Evolutionary conservation across 1,140 invertebrate species (phyloP), one percentile per base, ranked within the genome.

Genomic region (Drosophila willistoni): DNA sequence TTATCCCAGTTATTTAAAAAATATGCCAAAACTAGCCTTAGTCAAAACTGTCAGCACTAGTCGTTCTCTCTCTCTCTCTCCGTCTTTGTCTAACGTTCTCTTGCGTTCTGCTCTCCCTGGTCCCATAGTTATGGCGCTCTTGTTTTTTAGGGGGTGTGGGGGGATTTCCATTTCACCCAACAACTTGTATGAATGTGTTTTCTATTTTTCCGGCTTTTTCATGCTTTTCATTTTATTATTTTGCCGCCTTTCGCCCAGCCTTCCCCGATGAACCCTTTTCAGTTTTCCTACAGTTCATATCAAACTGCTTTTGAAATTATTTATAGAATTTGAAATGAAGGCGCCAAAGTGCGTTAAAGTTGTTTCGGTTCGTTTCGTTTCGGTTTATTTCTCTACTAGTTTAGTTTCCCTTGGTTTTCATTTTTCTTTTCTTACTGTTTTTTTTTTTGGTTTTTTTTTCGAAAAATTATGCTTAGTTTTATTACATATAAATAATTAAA

Each of bases 141-240:
- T 56, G 22, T 25, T 65, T 63, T 29, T 29, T 6, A 5, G 6
- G 25, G 6, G 36, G 51, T 36, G 7, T 2, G 34, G 34, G 34
- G 14, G 19, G 9, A 17, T 47, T 17, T 22, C 42, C 42, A 41
- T 65, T 17, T 17, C 34, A 47, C 10, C 42, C 83, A 89, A 89
- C 83, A 87, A 87, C 84, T 87, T 87, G 83, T 87, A 87, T 83
- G 83, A 87, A 87, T 87, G 83, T 86, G 76, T 77, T 83, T 82
- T 71, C 64, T 66, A 73, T 83, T 87, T 75, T 71, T 77, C 79
- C 72, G 71, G 79, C 79, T 66, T 80, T 73, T 19, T 14, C 34
- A 39, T 39, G 13, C 6, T 29, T 25, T 19, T 19, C 3, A 10
- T 22, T 13, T 55, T n/a, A 68, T 47, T 29, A n/a, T 51, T 13